A percentile compares a stretch with the other conserved stretches of the same genome.
These are phyloP conservation scores for Lethenteron camtschaticum DNA, from an alignment of 2,113 vertebrate species.

Conservation along the genomic window DNA sequence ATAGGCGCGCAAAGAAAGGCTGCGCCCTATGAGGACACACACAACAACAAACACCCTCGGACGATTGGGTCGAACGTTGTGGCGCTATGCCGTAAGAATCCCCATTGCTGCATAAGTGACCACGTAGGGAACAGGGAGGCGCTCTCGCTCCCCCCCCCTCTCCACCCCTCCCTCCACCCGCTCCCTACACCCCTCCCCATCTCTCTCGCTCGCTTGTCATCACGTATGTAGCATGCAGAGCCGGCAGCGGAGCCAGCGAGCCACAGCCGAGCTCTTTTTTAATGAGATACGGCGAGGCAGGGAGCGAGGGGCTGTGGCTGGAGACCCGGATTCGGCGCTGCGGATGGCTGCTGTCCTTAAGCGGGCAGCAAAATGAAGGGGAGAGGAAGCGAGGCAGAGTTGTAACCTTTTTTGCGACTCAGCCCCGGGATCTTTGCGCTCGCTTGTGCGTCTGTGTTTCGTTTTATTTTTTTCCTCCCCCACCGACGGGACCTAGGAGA, in stretches of 20 bases:
- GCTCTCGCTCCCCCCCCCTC: background rate
- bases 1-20: too few species aligned
- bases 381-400: too few species aligned
- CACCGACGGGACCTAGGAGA: background rate
- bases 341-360: too few species aligned
- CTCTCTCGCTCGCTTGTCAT: background rate
- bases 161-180: background rate
- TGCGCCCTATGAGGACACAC: too few species aligned
- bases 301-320: background rate
- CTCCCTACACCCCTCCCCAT: background rate
- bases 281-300: background rate
- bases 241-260: constrained; percentile 1
- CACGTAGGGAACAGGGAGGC: background rate
- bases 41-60: too few species aligned
- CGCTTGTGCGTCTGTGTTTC: background rate
- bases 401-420: too few species aligned
- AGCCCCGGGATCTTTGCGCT: too few species aligned
- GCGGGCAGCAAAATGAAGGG: too few species aligned
- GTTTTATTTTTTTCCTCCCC: background rate
- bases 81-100: too few species aligned
- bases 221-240: background rate
- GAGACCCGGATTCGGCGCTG: too few species aligned
- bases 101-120: too few species aligned
- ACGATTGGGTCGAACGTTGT: too few species aligned
- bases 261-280: background rate